Evolutionary conservation across 92 coral and sea anemone genomes (phyloP).

Genomic region (Micromussa lordhowensis): DNA sequence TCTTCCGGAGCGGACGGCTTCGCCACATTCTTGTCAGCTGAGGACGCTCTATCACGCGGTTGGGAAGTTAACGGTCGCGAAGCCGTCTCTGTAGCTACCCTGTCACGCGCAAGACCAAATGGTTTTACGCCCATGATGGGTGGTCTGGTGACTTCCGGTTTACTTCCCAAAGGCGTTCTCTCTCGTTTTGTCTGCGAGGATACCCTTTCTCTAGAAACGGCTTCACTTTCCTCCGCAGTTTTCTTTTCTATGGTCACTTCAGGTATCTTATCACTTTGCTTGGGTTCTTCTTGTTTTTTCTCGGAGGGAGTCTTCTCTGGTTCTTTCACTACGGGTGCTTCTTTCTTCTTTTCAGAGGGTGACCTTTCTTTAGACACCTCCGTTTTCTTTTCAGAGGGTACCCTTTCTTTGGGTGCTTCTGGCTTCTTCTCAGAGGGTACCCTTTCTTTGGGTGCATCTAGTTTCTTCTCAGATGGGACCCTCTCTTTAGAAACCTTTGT

Average conservation of each 20-base stretch:
- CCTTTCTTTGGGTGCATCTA: conserved; percentile 14
- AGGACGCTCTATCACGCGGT: conserved; percentile 59
- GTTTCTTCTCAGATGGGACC: conserved; percentile 11
- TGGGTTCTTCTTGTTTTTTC: neutral
- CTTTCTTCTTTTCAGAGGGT: conserved; percentile 37
- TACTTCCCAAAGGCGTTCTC: conserved; percentile 23
- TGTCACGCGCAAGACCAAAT: conserved; percentile 71
- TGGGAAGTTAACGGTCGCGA: conserved; percentile 45
- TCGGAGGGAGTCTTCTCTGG: conserved; percentile 7
- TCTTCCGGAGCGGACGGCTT: conserved; percentile 38
- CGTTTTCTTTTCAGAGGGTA: conserved; percentile 5
- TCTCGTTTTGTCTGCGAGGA: conserved; percentile 8
- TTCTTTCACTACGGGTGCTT: conserved; percentile 10
- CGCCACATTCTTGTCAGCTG: conserved; percentile 2
- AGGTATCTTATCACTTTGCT: conserved; percentile 20
- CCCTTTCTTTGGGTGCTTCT: conserved; percentile 1
- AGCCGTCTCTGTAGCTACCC: conserved; percentile 60
- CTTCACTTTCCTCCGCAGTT: neutral
- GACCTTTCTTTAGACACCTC: neutral
- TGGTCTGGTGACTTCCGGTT: conserved; percentile 37
- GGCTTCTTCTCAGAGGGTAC: conserved; percentile 26
- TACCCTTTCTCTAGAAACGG: neutral
- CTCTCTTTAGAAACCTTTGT: conserved; percentile 9
- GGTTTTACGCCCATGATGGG: conserved; percentile 58
- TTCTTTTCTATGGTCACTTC: conserved; percentile 10